These are phyloP conservation scores for Calephelis perditalis DNA, from an alignment of 2,888 invertebrate genomes.

Conservation along the genomic window DNA sequence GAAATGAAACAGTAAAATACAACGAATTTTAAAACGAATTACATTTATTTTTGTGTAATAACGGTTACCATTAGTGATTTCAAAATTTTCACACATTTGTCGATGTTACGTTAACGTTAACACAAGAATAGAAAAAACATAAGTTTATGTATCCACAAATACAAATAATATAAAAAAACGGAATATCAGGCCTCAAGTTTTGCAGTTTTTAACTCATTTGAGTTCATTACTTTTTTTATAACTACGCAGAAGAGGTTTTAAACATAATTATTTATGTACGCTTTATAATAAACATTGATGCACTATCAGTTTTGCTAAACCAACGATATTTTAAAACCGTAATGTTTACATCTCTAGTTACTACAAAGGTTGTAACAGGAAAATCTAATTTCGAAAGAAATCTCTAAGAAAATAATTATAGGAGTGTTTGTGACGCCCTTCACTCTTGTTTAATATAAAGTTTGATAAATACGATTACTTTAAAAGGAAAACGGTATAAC, in stretches of 20 bases:
- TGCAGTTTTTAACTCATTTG: too few species aligned
- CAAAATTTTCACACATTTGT: not conserved
- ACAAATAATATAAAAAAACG: too few species aligned
- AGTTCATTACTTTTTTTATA: too few species aligned
- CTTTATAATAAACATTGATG: too few species aligned
- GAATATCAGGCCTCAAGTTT: too few species aligned
- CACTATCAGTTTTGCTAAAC: not conserved
- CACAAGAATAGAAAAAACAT: too few species aligned
- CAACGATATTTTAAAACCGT: not conserved
- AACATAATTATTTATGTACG: too few species aligned
- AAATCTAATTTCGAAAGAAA: constrained; percentile 8
- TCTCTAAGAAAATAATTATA: constrained; percentile 6
- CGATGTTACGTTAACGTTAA: not conserved
- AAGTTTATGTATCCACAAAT: too few species aligned
- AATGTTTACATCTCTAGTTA: not conserved
- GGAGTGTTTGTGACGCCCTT: constrained; percentile 2
- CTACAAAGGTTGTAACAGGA: not conserved
- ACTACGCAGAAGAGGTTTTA: too few species aligned
- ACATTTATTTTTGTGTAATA: not conserved
- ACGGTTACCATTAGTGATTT: not conserved
- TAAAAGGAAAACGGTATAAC: not conserved
- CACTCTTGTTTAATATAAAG: constrained; percentile 8
- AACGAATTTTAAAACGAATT: not conserved
- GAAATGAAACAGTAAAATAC: not conserved
- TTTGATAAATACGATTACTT: constrained; percentile 1